Evolutionary conservation across 2,888 invertebrate genomes (phyloP).

Genomic region (Nemurella pictetii): DNA sequence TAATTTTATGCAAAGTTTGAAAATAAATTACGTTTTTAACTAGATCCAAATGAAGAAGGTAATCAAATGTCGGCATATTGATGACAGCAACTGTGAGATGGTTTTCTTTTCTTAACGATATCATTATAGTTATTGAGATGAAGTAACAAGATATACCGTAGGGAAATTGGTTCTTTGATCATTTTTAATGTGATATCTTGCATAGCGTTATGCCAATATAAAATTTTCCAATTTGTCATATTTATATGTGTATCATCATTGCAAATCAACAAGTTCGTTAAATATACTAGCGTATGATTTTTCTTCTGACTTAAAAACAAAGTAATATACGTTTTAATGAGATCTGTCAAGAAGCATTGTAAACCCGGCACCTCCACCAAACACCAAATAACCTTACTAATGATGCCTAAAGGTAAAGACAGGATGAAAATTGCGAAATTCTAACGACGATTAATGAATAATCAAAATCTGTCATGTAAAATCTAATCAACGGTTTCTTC

Average conservation of each 20-base stretch:
- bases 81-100: neutral
- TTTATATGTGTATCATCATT: neutral
- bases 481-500: no score
- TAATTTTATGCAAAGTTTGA: neutral
- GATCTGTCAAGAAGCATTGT: no score
- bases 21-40: slow-evolving; percentile 29
- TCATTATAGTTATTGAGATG: neutral
- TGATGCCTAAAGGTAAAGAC: no score
- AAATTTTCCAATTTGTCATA: neutral
- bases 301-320: no score
- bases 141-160: neutral
- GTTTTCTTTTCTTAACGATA: slow-evolving; percentile 2
- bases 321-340: no score
- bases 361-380: slow-evolving; percentile 11
- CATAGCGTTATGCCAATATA: neutral
- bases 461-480: neutral
- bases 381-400: neutral
- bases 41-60: slow-evolving; percentile 8
- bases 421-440: no score
- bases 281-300: no score
- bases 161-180: neutral
- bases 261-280: neutral
- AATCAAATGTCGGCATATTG: neutral
- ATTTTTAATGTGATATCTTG: neutral
- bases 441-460: neutral